phyloP scores from a whole-genome alignment of 2,113 vertebrate species.

The Cisticola juncidis region DNA sequence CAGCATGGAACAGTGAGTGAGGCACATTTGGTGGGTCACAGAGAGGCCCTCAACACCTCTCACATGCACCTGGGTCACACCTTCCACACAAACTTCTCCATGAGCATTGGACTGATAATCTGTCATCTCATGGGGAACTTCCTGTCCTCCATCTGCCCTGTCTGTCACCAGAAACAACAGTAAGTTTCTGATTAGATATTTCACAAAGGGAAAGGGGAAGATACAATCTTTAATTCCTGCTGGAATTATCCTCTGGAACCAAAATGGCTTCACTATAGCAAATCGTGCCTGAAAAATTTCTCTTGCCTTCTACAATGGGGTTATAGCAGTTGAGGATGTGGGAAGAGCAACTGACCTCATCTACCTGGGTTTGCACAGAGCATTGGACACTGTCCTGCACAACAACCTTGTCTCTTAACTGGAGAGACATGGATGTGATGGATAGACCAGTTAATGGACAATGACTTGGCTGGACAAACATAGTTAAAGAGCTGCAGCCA shows the following conservation, averaged over 20 bases:
- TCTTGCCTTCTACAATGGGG: fast-evolving
- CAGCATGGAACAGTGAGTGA: neutral
- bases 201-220: neutral
- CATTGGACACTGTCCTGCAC: neutral
- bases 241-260: neutral
- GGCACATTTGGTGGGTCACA: neutral
- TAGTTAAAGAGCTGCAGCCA: neutral
- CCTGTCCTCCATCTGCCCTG: neutral
- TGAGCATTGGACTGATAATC: neutral
- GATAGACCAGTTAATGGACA: neutral
- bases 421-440: neutral
- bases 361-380: neutral
- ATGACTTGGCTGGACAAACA: fast-evolving
- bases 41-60: neutral
- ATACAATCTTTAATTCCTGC: neutral
- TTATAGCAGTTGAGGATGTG: neutral
- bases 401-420: neutral
- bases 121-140: neutral
- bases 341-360: neutral
- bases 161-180: neutral
- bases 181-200: neutral
- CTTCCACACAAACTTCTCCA: neutral
- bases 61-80: neutral
- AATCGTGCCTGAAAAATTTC: neutral
- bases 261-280: neutral